Evolutionary conservation across 2,888 invertebrate genomes (phyloP).

Genomic region (Drosophila neonasuta): DNA sequence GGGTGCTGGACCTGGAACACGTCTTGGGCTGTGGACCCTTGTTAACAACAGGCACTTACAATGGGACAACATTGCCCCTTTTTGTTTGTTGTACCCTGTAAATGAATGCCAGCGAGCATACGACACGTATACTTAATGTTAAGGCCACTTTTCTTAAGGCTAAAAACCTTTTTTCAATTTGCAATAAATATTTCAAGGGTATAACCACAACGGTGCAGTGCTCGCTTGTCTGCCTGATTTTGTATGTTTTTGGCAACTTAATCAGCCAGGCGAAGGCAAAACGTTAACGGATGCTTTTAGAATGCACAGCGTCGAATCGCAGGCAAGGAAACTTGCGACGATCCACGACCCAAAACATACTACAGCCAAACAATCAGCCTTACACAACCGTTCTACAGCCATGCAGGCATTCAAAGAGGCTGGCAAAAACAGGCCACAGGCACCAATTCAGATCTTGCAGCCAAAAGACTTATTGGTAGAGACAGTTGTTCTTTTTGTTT

Average conservation of each 20-base stretch:
- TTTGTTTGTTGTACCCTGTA: constrained; percentile 45
- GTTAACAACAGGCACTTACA: constrained; percentile 72
- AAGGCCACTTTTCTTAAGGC: too few species aligned
- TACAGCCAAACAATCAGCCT: constrained; percentile 24
- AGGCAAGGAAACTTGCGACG: constrained; percentile 35
- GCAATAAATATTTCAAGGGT: constrained; percentile 23
- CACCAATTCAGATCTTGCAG: constrained; percentile 52
- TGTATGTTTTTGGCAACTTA: constrained; percentile 70
- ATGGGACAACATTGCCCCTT: constrained; percentile 67
- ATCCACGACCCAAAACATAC: constrained; percentile 47
- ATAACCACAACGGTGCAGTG: background rate
- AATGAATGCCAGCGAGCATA: constrained; percentile 2
- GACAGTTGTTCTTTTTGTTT: constrained; percentile 10
- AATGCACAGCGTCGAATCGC: constrained; percentile 60
- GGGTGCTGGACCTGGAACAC: constrained; percentile 58
- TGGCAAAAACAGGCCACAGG: constrained; percentile 11
- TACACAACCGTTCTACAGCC: constrained; percentile 18
- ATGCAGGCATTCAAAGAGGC: constrained; percentile 16
- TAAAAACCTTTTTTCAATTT: background rate
- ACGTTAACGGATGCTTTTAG: constrained; percentile 71
- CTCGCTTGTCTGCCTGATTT: constrained; percentile 24
- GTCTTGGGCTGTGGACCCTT: constrained; percentile 68
- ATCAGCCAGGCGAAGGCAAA: constrained; percentile 65
- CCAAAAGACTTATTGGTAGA: constrained; percentile 48
- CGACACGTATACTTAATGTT: too few species aligned